A percentile compares a stretch with the other conserved stretches of the same genome.
These are phyloP conservation scores for Nomada ferruginata DNA, from an alignment of 2,888 invertebrate species.

Conservation along the genomic window DNA sequence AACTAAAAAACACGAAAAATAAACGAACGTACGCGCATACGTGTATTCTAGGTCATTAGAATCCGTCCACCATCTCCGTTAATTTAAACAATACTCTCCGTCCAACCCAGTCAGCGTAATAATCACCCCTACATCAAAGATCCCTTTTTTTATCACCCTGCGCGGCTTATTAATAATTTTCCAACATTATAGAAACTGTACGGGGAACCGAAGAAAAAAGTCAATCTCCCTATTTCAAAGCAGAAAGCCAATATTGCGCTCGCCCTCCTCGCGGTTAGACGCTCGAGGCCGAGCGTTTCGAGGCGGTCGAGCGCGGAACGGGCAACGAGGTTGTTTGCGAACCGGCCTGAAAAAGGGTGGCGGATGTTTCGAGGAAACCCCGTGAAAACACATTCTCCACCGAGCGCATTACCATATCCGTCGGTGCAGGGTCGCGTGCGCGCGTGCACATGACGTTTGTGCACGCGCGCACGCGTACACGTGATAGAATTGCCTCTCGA, in stretches of 20 bases:
- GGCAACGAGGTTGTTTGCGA: constrained; percentile 65
- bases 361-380: constrained; percentile 63
- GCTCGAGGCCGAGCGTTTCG: background rate
- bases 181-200: no score
- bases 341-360: constrained; percentile 50
- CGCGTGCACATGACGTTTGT: background rate
- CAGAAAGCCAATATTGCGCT: constrained; percentile 15
- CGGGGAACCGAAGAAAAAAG: background rate
- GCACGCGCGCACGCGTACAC: constrained; percentile 61
- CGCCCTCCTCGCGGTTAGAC: constrained; percentile 20
- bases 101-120: no score
- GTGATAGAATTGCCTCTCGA: constrained; percentile 67
- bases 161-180: no score
- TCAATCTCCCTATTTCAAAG: constrained; percentile 11
- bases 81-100: no score
- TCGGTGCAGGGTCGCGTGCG: constrained; percentile 41
- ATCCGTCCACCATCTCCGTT: no score
- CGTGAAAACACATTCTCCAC: constrained; percentile 74
- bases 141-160: no score
- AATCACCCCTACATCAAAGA: no score
- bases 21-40: no score
- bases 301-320: constrained; percentile 32
- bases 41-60: no score
- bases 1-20: no score
- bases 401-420: constrained; percentile 77